Conservation (phyloP, 2,888 invertebrate genomes). For the Desoria tigrina region DNA sequence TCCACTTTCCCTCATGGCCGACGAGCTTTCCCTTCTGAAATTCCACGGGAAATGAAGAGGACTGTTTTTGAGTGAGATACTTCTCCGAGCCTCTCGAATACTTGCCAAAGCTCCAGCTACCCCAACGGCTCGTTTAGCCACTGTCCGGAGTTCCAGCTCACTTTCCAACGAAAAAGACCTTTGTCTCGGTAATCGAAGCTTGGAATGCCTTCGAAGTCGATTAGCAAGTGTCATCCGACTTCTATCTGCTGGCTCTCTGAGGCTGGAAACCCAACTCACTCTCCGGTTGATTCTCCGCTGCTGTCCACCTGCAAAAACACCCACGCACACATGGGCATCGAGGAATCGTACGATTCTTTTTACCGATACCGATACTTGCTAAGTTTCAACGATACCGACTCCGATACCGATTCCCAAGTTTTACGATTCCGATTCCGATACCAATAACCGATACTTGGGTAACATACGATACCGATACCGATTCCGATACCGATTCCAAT, state of each 20-base stretch:
- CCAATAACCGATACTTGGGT: too few species aligned
- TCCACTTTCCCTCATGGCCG: conserved; percentile 55
- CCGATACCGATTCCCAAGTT: too few species aligned
- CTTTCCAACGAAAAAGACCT: conserved; percentile 57
- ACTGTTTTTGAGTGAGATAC: conserved; percentile 56
- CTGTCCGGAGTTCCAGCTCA: conserved; percentile 54
- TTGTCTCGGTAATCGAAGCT: conserved; percentile 54
- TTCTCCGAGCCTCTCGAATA: conserved; percentile 55
- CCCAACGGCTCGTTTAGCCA: conserved; percentile 53
- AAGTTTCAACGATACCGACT: too few species aligned
- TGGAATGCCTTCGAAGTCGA: conserved; percentile 47
- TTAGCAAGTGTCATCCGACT: conserved; percentile 50
- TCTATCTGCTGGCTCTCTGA: conserved; percentile 52
- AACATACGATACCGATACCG: background rate
- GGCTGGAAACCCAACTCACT: conserved; percentile 55
- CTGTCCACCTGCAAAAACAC: conserved; percentile 37
- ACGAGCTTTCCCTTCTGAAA: conserved; percentile 52
- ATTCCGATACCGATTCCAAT: too few species aligned
- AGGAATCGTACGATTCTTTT: too few species aligned
- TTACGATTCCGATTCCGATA: too few species aligned
- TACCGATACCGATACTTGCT: too few species aligned
- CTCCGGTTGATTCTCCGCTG: conserved; percentile 54
- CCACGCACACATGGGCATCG: too few species aligned
- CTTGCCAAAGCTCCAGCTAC: conserved; percentile 53
- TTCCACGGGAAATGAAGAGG: conserved; percentile 55